Evolutionary conservation across 2,888 invertebrate species (phyloP).

Genomic region (Lepetodrilus schrolli): DNA sequence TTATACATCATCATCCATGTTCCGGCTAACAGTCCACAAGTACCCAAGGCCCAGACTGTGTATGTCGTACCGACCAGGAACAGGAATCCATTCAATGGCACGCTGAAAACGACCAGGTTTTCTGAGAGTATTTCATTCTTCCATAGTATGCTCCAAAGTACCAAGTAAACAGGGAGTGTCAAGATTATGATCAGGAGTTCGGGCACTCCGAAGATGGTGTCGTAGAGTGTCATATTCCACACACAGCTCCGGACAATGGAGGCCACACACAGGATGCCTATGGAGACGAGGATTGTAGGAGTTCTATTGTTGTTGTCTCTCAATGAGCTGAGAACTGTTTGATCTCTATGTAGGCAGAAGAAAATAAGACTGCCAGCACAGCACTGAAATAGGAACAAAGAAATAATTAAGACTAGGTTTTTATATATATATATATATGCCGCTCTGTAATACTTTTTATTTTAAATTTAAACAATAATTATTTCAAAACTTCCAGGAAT

Average conservation of each 20-base stretch:
- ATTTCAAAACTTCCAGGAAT: too few relatives aligned
- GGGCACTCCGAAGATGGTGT: slow-evolving; percentile 46
- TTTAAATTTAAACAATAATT: too few relatives aligned
- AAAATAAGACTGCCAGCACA: slow-evolving; percentile 57
- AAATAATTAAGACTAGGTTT: neutral
- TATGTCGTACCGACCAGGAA: slow-evolving; percentile 58
- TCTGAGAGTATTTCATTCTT: slow-evolving; percentile 52
- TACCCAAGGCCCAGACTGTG: slow-evolving; percentile 55
- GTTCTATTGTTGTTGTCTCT: slow-evolving; percentile 58
- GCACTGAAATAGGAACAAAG: slow-evolving; percentile 52
- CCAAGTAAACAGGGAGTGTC: slow-evolving; percentile 55
- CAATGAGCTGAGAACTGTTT: slow-evolving; percentile 51
- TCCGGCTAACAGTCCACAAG: slow-evolving; percentile 52
- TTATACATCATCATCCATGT: slow-evolving; percentile 64
- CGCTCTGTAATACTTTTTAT: too few relatives aligned
- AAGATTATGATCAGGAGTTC: slow-evolving; percentile 54
- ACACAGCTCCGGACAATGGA: slow-evolving; percentile 52
- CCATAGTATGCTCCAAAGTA: slow-evolving; percentile 64
- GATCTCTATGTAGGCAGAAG: slow-evolving; percentile 64
- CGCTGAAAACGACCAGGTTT: slow-evolving; percentile 59
- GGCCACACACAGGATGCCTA: slow-evolving; percentile 50
- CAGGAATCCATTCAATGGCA: slow-evolving; percentile 58
- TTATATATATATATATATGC: too few relatives aligned
- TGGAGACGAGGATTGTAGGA: slow-evolving; percentile 57
- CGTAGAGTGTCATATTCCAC: slow-evolving; percentile 37